A percentile compares a stretch with the other conserved stretches of the same genome.
Evolutionary conservation across 2,113 vertebrate species (phyloP).

Genomic region (Malurus elegans): DNA sequence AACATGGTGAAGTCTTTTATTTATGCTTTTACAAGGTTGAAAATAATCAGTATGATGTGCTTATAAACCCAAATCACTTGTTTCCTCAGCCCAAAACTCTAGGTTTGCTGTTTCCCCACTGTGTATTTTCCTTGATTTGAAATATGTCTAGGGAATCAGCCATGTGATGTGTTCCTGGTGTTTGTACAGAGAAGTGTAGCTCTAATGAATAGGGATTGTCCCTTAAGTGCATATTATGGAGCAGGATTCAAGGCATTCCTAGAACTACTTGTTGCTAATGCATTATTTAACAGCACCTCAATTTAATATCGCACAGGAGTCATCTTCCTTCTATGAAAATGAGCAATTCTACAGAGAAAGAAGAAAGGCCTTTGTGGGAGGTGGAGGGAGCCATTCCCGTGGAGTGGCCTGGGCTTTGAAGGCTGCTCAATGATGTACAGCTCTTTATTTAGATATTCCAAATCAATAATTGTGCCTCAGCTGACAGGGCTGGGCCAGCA

Average conservation of each 20-base stretch:
- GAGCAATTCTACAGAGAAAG: not conserved
- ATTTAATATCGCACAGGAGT: not conserved
- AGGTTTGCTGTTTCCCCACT: not conserved
- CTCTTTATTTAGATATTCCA: constrained; percentile 23
- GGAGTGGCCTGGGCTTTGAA: not conserved
- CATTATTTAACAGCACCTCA: constrained; percentile 33
- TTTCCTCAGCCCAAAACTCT: not conserved
- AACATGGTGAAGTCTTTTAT: not conserved
- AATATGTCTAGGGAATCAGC: not conserved
- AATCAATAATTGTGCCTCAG: not conserved
- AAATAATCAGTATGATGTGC: not conserved
- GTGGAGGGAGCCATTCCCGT: not conserved
- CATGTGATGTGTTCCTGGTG: not conserved
- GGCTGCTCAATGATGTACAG: not conserved
- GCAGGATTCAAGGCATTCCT: constrained; percentile 35
- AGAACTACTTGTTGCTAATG: constrained; percentile 14
- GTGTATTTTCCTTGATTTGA: not conserved
- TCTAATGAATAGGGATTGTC: not conserved
- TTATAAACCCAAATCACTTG: not conserved
- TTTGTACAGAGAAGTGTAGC: not conserved
- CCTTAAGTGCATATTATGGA: not conserved
- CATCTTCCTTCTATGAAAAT: not conserved
- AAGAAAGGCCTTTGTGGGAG: not conserved
- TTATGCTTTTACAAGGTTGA: not conserved
- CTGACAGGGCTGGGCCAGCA: not conserved